A percentile compares a stretch with the other conserved stretches of the same genome.
phyloP scores from a whole-genome alignment of 2,888 invertebrate genomes.

The Pycnomerus fuliginosus region DNA sequence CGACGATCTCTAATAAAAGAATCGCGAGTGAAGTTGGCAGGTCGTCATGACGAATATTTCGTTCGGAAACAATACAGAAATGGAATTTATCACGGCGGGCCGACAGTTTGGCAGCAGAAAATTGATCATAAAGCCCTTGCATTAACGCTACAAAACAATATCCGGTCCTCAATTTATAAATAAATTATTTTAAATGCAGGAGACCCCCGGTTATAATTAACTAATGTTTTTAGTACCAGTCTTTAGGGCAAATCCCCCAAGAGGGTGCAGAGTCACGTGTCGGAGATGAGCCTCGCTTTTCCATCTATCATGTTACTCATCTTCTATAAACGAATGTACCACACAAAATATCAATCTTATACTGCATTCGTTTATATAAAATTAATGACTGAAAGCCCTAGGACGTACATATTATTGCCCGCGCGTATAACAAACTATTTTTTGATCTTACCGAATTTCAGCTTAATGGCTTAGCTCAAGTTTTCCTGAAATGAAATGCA shows the following conservation, averaged over 20 bases:
- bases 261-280: slow-evolving; percentile 46
- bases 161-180: too few species aligned
- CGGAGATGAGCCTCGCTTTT: slow-evolving; percentile 44
- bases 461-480: too few species aligned
- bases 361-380: too few species aligned
- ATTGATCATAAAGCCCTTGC: slow-evolving; percentile 41
- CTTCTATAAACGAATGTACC: slow-evolving; percentile 16
- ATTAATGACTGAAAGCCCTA: too few species aligned
- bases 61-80: slow-evolving; percentile 43
- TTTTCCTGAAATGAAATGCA: too few species aligned
- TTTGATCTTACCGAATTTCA: too few species aligned
- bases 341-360: too few species aligned
- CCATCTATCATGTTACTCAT: slow-evolving; percentile 38
- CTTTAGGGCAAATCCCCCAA: slow-evolving; percentile 11
- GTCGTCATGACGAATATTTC: slow-evolving; percentile 45
- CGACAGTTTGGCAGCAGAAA: slow-evolving; percentile 43
- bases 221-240: slow-evolving; percentile 21
- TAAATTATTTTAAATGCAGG: slow-evolving; percentile 6
- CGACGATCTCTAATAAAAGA: slow-evolving; percentile 38
- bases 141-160: too few species aligned
- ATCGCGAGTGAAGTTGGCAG: slow-evolving; percentile 43
- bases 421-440: too few species aligned
- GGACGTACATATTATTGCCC: too few species aligned
- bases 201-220: slow-evolving; percentile 11
- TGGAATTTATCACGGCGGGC: slow-evolving; percentile 44